Evolutionary conservation across 2,113 vertebrate genomes (phyloP).

Genomic region (Siniperca knerii): DNA sequence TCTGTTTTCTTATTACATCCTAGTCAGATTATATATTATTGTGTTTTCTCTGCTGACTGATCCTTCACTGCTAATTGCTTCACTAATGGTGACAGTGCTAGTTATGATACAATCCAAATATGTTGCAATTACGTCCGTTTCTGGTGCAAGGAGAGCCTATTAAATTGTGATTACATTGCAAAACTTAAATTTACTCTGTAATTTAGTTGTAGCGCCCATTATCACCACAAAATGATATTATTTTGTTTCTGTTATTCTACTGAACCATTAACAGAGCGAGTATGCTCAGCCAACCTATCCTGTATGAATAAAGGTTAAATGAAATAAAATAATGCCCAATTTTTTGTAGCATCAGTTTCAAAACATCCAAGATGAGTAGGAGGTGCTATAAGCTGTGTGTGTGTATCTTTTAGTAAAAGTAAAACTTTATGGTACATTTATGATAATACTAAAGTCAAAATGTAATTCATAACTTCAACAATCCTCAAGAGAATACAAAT

Average conservation of each 20-base stretch:
- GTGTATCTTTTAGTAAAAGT: background rate
- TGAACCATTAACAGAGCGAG: background rate
- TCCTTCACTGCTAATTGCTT: background rate
- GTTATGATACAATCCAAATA: background rate
- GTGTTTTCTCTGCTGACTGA: background rate
- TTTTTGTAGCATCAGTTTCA: too few relatives aligned
- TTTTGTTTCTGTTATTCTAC: background rate
- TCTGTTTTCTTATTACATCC: background rate
- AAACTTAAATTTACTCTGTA: background rate
- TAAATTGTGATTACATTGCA: too few relatives aligned
- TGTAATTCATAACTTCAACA: too few relatives aligned
- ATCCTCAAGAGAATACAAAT: background rate
- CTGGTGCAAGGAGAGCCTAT: background rate
- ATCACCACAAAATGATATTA: too few relatives aligned
- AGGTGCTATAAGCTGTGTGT: background rate
- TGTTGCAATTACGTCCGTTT: background rate
- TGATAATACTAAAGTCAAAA: background rate
- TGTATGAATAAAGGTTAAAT: too few relatives aligned
- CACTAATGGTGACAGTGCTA: background rate
- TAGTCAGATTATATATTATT: background rate
- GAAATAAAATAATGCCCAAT: background rate
- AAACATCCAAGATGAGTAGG: background rate
- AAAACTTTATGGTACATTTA: background rate
- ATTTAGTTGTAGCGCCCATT: too few relatives aligned
- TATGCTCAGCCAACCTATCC: background rate